Conservation (phyloP, 2,888 invertebrate genomes). For the Pachydiplax longipennis region DNA sequence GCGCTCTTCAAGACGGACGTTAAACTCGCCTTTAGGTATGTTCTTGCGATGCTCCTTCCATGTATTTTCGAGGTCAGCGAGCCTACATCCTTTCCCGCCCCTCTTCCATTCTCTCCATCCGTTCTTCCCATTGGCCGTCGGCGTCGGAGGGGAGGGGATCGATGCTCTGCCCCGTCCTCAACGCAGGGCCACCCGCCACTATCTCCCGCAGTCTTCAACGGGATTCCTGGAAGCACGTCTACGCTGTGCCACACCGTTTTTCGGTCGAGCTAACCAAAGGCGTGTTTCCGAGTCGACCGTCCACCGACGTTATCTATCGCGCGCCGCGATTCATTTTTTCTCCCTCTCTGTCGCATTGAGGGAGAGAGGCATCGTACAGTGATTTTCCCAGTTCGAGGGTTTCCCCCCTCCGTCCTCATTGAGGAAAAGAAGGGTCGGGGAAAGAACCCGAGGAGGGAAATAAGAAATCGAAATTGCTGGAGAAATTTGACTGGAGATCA, state of each 20-base stretch:
- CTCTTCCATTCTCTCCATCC: neutral
- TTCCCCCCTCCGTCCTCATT: neutral
- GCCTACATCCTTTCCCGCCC: neutral
- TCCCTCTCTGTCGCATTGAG: neutral
- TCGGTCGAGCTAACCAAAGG: neutral
- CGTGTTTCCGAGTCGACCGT: neutral
- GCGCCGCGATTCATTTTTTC: neutral
- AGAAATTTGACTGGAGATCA: neutral
- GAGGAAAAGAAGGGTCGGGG: neutral
- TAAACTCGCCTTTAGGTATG: neutral
- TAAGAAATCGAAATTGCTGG: neutral
- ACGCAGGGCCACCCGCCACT: conserved; percentile 11
- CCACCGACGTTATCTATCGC: neutral
- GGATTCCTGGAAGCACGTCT: neutral
- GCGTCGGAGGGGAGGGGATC: conserved; percentile 24
- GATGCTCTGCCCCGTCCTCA: conserved; percentile 19
- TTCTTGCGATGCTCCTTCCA: fast-evolving
- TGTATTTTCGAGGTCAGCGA: neutral
- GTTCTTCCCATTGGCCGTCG: conserved; percentile 14
- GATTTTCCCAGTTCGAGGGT: neutral
- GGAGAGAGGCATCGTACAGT: neutral
- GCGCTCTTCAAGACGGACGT: neutral
- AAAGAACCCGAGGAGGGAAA: neutral
- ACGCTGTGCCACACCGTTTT: neutral
- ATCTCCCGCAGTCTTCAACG: conserved; percentile 26